A percentile compares a stretch with the other conserved stretches of the same genome.
Evolutionary conservation across 2,797 vertebrate species (phyloP).

Genomic region (Xerus rutilus): DNA sequence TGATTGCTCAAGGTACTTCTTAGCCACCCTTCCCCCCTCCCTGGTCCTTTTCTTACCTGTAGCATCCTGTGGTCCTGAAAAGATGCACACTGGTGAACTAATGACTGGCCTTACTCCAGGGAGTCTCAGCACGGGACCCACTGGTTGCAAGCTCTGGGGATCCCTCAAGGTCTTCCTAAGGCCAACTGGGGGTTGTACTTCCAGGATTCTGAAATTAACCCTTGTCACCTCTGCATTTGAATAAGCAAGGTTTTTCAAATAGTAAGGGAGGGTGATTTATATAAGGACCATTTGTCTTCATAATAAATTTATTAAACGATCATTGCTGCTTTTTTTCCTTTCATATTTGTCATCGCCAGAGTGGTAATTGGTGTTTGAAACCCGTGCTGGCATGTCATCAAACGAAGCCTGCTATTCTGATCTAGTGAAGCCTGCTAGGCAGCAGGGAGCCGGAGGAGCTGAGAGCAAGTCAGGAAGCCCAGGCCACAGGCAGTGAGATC

Average conservation of each 20-base stretch:
- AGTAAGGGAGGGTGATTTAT: conserved; percentile 86
- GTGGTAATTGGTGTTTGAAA: conserved; percentile 82
- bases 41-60: not conserved
- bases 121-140: not conserved
- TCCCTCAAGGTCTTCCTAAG: not conserved
- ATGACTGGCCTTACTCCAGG: not conserved
- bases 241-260: conserved; percentile 72
- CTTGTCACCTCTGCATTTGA: conserved; percentile 63
- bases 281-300: conserved; percentile 84
- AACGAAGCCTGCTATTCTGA: conserved; percentile 60
- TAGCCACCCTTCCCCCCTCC: not conserved
- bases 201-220: conserved; percentile 45
- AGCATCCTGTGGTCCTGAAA: not conserved
- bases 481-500: not conserved
- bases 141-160: not conserved
- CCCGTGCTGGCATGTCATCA: conserved; percentile 52
- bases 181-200: not conserved
- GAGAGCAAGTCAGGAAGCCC: not conserved
- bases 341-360: conserved; percentile 79
- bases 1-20: fast-evolving
- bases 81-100: not conserved
- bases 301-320: conserved; percentile 88
- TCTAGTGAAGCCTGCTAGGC: not conserved
- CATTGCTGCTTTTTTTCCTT: conserved; percentile 75
- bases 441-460: not conserved